A percentile compares a stretch with the other conserved stretches of the same genome.
These are phyloP conservation scores for Myotis yumanensis DNA, from an alignment of 2,113 vertebrate species.

Conservation along the genomic window DNA sequence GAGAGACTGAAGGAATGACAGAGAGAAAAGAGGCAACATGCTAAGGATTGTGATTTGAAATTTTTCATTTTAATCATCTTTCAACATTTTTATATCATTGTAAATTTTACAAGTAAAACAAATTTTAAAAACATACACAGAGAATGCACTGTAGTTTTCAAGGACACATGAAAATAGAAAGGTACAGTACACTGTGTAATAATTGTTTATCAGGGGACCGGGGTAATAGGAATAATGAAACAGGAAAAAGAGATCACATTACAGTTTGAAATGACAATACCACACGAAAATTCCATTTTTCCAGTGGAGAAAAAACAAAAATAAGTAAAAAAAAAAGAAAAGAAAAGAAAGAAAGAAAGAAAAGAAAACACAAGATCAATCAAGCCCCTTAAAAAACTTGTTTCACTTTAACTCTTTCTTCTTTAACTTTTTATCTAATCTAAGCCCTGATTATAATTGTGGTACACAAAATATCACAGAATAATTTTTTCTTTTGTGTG, in stretches of 20 bases:
- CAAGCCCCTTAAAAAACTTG: neutral
- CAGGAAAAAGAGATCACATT: neutral
- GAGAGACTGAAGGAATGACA: neutral
- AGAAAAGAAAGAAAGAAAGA: neutral
- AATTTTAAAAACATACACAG: neutral
- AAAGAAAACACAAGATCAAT: neutral
- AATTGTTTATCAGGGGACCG: neutral
- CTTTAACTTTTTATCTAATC: neutral
- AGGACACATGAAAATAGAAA: neutral
- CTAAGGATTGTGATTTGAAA: neutral
- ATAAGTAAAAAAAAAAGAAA: neutral
- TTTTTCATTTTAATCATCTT: neutral
- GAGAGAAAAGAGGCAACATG: neutral
- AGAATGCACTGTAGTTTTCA: neutral
- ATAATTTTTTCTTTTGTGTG: neutral
- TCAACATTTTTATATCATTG: neutral
- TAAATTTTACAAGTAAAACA: neutral
- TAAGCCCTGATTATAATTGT: neutral
- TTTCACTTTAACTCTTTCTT: neutral
- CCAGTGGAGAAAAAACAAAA: neutral
- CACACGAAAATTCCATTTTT: neutral
- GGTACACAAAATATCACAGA: neutral
- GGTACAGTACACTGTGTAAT: neutral
- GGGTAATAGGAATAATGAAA: neutral
- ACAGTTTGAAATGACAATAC: constrained; percentile 35